Evolutionary conservation across 1,140 invertebrate genomes (phyloP).

Genomic region (Riptortus pedestris): DNA sequence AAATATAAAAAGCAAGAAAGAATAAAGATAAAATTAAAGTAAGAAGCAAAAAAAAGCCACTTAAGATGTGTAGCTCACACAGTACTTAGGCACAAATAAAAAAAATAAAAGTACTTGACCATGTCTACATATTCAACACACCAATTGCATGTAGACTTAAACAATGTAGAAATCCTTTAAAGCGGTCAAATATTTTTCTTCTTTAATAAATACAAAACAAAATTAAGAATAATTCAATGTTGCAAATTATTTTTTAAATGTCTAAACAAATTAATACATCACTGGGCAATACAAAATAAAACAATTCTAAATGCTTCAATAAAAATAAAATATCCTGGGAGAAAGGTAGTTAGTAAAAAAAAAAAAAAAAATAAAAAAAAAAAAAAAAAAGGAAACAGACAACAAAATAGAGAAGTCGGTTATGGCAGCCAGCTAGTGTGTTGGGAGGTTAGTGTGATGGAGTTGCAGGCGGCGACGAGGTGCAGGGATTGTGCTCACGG

Average conservation of each 20-base stretch:
- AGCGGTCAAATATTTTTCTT: neutral
- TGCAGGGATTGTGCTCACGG: slow-evolving; percentile 12
- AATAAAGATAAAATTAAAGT: slow-evolving; percentile 1
- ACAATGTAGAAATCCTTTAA: slow-evolving; percentile 9
- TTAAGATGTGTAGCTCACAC: no score
- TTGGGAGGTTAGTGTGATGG: slow-evolving; percentile 27
- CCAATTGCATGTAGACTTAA: no score
- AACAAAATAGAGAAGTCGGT: slow-evolving; percentile 10
- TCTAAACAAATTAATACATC: slow-evolving; percentile 6
- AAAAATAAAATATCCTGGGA: slow-evolving; percentile 12
- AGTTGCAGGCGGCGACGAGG: slow-evolving; percentile 24
- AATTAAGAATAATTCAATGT: slow-evolving; percentile 12
- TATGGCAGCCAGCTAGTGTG: slow-evolving; percentile 25
- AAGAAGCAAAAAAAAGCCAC: neutral
- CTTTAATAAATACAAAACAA: no score
- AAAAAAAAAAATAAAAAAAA: slow-evolving; percentile 17
- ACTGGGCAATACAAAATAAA: slow-evolving; percentile 17
- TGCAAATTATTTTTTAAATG: no score
- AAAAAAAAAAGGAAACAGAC: slow-evolving; percentile 12
- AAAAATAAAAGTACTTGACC: slow-evolving; percentile 17
- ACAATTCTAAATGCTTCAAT: neutral
- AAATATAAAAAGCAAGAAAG: slow-evolving; percentile 6
- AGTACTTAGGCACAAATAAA: neutral
- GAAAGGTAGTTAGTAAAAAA: slow-evolving; percentile 9
- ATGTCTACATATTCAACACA: no score